A percentile compares a stretch with the other conserved stretches of the same genome.
Evolutionary conservation across 2,113 vertebrate genomes (phyloP).

Genomic region (Hippocampus barbouri): DNA sequence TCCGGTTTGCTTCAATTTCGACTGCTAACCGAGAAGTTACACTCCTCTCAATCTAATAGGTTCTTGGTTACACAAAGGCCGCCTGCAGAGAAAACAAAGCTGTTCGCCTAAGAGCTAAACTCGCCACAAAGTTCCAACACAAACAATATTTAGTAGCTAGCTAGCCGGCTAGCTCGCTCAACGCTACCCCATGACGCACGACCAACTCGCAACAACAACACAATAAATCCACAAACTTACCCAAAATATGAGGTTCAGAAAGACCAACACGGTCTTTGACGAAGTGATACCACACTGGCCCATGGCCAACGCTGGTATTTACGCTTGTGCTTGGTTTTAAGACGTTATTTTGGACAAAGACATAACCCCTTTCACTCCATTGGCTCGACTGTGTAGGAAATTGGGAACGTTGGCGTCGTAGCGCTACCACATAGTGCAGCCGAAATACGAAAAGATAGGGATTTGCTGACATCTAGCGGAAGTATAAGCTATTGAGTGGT

Average conservation of each 20-base stretch:
- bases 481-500: neutral
- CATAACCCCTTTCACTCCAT: slow-evolving; percentile 8
- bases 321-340: neutral
- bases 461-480: slow-evolving; percentile 21
- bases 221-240: slow-evolving; percentile 66
- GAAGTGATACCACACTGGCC: slow-evolving; percentile 89
- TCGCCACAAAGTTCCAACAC: neutral
- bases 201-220: neutral
- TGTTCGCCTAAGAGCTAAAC: neutral
- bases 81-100: neutral
- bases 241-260: slow-evolving; percentile 96
- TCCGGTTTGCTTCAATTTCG: neutral
- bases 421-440: slow-evolving; percentile 15
- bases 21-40: neutral
- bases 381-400: neutral
- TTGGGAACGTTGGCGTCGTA: neutral
- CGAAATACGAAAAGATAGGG: accelerated
- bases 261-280: slow-evolving; percentile 92
- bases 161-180: slow-evolving; percentile 23
- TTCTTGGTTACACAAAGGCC: slow-evolving; percentile 18
- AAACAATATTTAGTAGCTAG: neutral
- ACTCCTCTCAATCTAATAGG: slow-evolving; percentile 1
- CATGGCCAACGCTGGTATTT: slow-evolving; percentile 46
- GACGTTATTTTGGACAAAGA: neutral
- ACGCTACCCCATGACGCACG: slow-evolving; percentile 33